These are phyloP conservation scores for Eristalis tenax DNA, from an alignment of 2,888 invertebrate genomes.

Conservation along the genomic window DNA sequence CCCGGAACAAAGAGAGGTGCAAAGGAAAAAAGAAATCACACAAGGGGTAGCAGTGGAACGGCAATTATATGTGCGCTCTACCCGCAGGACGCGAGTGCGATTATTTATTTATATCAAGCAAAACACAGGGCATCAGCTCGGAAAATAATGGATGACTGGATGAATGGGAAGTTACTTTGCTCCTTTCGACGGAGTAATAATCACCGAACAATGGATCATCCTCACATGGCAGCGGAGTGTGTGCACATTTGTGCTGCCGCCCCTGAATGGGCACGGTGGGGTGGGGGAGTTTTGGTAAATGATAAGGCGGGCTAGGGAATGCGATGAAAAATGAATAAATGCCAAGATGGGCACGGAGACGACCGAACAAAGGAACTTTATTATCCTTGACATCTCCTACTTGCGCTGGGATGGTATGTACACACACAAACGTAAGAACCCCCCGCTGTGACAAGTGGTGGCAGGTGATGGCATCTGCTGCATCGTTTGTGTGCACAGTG, in stretches of 20 bases:
- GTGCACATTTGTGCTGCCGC: neutral
- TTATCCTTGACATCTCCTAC: slow-evolving; percentile 52
- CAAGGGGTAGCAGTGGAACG: neutral
- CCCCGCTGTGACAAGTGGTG: neutral
- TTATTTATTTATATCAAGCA: slow-evolving; percentile 32
- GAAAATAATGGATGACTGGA: slow-evolving; percentile 26
- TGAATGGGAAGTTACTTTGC: slow-evolving; percentile 33
- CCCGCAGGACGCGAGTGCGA: neutral
- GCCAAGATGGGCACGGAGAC: slow-evolving; percentile 30
- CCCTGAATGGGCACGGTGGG: neutral
- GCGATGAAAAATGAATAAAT: slow-evolving; percentile 41
- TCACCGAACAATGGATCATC: slow-evolving; percentile 47
- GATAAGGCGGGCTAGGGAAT: slow-evolving; percentile 6
- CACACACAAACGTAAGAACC: neutral
- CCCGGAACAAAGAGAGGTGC: neutral
- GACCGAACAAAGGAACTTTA: slow-evolving; percentile 39
- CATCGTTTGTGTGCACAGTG: neutral
- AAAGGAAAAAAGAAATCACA: neutral
- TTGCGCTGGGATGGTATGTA: neutral
- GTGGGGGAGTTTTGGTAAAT: neutral
- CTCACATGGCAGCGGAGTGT: neutral
- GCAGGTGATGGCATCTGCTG: neutral
- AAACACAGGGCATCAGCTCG: slow-evolving; percentile 9
- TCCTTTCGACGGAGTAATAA: slow-evolving; percentile 23
- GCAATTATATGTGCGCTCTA: slow-evolving; percentile 13